A percentile compares a stretch with the other conserved stretches of the same genome.
Evolutionary conservation across 2,113 vertebrate species (phyloP).

Genomic region (Orycteropus afer): DNA sequence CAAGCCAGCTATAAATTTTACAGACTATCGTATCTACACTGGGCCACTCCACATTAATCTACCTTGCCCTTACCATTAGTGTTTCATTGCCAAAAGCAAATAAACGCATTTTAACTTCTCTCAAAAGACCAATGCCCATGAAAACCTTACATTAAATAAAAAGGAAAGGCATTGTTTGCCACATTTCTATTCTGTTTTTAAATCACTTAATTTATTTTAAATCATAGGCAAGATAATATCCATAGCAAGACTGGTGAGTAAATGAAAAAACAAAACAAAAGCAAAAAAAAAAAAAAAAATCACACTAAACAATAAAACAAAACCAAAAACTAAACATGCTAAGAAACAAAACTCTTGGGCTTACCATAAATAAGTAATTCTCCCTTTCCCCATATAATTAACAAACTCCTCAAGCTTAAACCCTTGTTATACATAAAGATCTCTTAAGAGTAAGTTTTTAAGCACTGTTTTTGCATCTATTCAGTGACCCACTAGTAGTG

Average conservation of each 20-base stretch:
- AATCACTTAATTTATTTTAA: conserved; percentile 46
- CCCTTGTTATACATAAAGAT: not conserved
- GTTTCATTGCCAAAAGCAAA: not conserved
- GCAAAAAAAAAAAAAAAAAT: not conserved
- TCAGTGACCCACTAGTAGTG: not conserved
- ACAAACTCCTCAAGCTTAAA: conserved; percentile 26
- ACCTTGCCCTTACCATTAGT: not conserved
- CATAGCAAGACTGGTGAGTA: not conserved
- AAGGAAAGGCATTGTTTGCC: not conserved
- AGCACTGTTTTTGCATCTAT: conserved; percentile 44
- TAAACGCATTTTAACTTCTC: not conserved
- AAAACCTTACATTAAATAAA: conserved; percentile 31
- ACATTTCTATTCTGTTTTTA: conserved; percentile 23
- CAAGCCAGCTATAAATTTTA: conserved; percentile 25
- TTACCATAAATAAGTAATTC: not conserved
- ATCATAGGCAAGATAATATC: conserved; percentile 22
- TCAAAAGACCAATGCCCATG: not conserved
- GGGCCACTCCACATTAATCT: not conserved
- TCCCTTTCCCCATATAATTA: conserved; percentile 29
- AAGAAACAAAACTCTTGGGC: conserved; percentile 36
- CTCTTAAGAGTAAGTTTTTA: conserved; percentile 52
- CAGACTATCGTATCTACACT: not conserved
- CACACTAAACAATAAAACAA: not conserved
- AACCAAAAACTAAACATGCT: conserved; percentile 12
- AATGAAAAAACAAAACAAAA: not conserved